phyloP scores from a whole-genome alignment of 2,113 vertebrate species.

The Irena cyanogastra region DNA sequence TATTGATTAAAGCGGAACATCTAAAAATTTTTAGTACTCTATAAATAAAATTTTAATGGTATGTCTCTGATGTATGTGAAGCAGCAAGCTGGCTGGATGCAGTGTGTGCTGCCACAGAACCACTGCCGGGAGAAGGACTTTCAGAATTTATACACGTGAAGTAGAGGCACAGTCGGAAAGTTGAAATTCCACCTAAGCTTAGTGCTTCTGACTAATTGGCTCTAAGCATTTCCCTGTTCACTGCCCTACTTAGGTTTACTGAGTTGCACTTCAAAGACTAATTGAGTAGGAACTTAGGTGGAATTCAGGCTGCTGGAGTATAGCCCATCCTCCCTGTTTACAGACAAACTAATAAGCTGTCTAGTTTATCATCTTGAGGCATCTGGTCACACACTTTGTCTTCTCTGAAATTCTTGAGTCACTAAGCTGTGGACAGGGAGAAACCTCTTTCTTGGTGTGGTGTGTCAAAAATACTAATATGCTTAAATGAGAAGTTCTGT shows the following conservation, averaged over 20 bases:
- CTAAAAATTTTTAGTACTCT: neutral
- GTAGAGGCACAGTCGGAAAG: neutral
- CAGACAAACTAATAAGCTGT: neutral
- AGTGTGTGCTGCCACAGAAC: neutral
- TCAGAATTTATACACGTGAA: neutral
- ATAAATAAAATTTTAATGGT: neutral
- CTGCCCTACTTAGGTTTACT: conserved; percentile 13
- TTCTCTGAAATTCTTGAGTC: neutral
- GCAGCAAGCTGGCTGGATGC: neutral
- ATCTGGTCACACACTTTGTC: neutral
- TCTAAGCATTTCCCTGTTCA: conserved; percentile 18
- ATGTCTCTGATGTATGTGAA: neutral
- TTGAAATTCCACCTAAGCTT: conserved; percentile 8
- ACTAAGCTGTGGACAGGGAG: neutral
- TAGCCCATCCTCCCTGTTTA: neutral
- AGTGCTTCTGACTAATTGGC: conserved; percentile 8
- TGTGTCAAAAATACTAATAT: neutral
- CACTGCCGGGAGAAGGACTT: accelerated
- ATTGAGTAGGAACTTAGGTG: neutral
- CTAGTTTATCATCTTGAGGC: neutral
- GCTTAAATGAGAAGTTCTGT: neutral
- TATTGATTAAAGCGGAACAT: neutral
- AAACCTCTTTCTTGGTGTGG: neutral
- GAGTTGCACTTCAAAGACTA: conserved; percentile 31
- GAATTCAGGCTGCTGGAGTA: neutral